Conservation (phyloP, 1,140 invertebrate genomes). For the Lasioglossum albipes region DNA sequence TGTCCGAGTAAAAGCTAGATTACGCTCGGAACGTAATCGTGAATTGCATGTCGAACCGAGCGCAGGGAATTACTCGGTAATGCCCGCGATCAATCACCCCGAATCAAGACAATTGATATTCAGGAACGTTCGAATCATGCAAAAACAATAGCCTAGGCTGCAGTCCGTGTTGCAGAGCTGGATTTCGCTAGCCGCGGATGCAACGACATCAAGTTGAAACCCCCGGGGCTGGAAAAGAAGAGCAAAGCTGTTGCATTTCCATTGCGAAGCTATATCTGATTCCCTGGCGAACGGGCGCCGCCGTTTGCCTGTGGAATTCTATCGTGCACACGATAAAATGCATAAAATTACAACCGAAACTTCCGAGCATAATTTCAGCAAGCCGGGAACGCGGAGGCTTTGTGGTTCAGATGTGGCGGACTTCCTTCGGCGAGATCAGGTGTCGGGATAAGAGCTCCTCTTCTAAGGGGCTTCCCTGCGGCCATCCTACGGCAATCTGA, state of each 20-base stretch:
- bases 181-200: no score
- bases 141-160: no score
- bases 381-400: neutral
- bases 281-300: neutral
- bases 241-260: slow-evolving; percentile 5
- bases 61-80: no score
- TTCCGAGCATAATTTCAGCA: neutral
- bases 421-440: neutral
- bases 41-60: no score
- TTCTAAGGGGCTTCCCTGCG: neutral
- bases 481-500: neutral
- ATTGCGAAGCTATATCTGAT: neutral
- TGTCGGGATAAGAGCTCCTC: neutral
- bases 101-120: no score
- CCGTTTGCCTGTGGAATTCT: neutral
- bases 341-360: slow-evolving; percentile 6
- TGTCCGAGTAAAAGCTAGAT: no score
- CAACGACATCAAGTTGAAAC: no score
- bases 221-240: neutral
- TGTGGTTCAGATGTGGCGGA: neutral
- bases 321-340: neutral
- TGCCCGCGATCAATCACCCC: no score
- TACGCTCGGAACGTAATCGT: no score
- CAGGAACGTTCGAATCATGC: no score
- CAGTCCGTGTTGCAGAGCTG: no score